Evolutionary conservation across 2,797 vertebrate genomes (phyloP).

Genomic region (Podarcis siculus): DNA sequence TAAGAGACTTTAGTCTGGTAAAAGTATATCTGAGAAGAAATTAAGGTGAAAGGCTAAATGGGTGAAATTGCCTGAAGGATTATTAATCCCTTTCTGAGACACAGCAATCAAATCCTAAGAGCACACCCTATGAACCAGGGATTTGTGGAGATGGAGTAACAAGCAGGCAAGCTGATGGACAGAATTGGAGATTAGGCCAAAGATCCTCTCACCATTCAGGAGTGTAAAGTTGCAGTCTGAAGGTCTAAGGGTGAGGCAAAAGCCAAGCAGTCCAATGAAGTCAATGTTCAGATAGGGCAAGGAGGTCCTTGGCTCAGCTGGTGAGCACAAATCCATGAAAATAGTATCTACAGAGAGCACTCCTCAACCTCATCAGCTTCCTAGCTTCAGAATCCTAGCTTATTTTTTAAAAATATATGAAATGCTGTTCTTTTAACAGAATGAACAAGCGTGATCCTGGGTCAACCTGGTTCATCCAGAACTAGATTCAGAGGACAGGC

Average conservation of each 20-base stretch:
- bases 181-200: slow-evolving; percentile 22
- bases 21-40: slow-evolving; percentile 38
- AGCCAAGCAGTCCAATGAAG: slow-evolving; percentile 15
- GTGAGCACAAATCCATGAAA: too few species aligned
- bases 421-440: too few species aligned
- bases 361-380: too few species aligned
- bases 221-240: not conserved
- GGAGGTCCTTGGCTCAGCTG: too few species aligned
- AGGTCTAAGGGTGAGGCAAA: not conserved
- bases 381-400: too few species aligned
- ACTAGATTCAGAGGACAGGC: too few species aligned
- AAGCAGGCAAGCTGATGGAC: not conserved
- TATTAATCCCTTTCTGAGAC: slow-evolving; percentile 59
- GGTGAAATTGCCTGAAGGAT: slow-evolving; percentile 42
- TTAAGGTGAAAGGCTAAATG: slow-evolving; percentile 39
- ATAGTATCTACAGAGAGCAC: not conserved
- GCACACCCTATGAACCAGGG: slow-evolving; percentile 24
- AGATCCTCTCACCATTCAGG: slow-evolving; percentile 17
- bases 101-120: slow-evolving; percentile 38
- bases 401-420: too few species aligned
- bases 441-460: too few species aligned
- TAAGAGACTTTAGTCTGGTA: slow-evolving; percentile 15
- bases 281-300: not conserved
- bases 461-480: too few species aligned
- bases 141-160: not conserved